Base-by-base conservation (phyloP, 2,797 vertebrate species). In the Crocodylus rhombifer region DNA sequence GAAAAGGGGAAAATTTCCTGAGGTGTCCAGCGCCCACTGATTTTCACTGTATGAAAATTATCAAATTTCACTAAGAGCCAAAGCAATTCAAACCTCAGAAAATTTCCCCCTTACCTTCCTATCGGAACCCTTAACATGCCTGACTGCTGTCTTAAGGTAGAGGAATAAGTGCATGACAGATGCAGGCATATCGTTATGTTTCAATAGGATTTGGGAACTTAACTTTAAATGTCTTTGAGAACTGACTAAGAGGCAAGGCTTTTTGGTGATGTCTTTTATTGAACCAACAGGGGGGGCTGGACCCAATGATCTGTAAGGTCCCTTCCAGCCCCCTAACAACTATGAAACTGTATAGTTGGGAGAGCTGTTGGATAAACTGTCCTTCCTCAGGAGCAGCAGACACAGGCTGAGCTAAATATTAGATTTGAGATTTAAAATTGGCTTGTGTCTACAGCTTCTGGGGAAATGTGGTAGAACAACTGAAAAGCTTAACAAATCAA, bases 401-500 rank as follows among this genome's bases (percentile, higher is more conserved):
- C 42, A 11, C 10, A 51, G 42, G 42, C 0, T 13, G 60, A 81
- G 12, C 6, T 25, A 28, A 63, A 91, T 5, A 51, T 7, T 5
- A 56, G 5, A 7, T 20, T 33, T 86, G 36, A 36, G 63, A 84
- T 20, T 69, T 57, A 88, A 95, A 88, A 80, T 11, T 90, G 26
- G 5, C 5, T 85, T 67, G 42, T 36, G 21, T 30, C 36, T 91
- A 7, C 55, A 90, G 60, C 23, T 83, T 23, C 62, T 75, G 83
- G 71, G 90, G 90, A 36, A 85, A 94, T 17, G 3, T 88, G 56
- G 58, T 62, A 69, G 83, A 81, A 84, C 77, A 94, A 33, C 6
- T 79, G 26, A 1, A 12, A 57, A 23, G 15, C 51, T 42, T 51
- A 51, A 51, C 42, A 51, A 51, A 51, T 51, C 42, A 73, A 42